These are phyloP conservation scores for Phalacrocorax carbo DNA, from an alignment of 2,113 vertebrate species.

Conservation along the genomic window DNA sequence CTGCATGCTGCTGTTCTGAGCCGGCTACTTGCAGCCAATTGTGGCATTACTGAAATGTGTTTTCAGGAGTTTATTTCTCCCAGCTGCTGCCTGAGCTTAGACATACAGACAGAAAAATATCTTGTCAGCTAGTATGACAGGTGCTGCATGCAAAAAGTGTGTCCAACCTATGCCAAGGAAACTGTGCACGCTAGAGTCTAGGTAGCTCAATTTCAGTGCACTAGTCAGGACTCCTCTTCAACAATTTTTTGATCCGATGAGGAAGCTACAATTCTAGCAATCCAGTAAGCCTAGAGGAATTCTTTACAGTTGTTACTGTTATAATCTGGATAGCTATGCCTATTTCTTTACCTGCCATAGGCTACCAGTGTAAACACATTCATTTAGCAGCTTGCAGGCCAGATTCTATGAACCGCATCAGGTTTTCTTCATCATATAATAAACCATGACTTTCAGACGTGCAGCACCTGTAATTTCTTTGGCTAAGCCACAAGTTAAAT, in stretches of 20 bases:
- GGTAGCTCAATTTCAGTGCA: background rate
- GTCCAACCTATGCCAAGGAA: background rate
- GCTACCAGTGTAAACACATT: background rate
- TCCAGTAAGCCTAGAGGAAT: background rate
- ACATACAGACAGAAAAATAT: background rate
- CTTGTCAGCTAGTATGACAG: too few species aligned
- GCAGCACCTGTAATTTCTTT: background rate
- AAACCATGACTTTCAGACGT: background rate
- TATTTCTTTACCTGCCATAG: background rate
- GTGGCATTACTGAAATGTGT: too few species aligned
- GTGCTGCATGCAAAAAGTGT: background rate
- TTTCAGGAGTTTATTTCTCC: background rate
- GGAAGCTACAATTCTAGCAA: background rate
- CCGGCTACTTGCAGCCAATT: background rate
- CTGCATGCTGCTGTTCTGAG: background rate
- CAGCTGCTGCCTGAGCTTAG: background rate
- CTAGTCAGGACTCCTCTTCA: background rate
- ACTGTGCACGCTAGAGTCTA: too few species aligned
- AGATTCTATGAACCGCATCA: too few species aligned
- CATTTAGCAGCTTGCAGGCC: too few species aligned
- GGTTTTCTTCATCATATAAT: background rate
- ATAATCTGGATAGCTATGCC: background rate
- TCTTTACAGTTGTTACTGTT: background rate
- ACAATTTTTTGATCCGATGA: background rate
- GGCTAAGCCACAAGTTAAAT: background rate